Evolutionary conservation across 2,797 vertebrate genomes (phyloP), one percentile per base, ranked within the genome.

Genomic region (Vireo griseus): DNA sequence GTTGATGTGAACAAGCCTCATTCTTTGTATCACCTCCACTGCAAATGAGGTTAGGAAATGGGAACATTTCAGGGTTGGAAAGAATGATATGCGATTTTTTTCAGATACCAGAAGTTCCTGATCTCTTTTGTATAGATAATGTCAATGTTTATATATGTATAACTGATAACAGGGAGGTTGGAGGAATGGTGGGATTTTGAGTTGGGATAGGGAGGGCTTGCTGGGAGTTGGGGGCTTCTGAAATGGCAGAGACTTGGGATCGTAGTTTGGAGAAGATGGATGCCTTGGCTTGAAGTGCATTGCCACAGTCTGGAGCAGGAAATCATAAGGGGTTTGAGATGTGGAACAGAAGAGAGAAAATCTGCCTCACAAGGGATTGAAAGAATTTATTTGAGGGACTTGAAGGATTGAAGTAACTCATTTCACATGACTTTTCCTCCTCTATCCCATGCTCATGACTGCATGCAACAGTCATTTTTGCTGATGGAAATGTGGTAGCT

Each of bases 391-490:
- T 92, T 54, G 48, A 82, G 44, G 20, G 37, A 86, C 57, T 39
- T 54, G 55, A 69, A 66, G 57, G 50, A 77, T 0, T 54, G 68
- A 83, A 88, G 88, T 68, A 91, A 77, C 66, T 88, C 40, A 44
- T 16, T 83, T 95, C 44, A 55, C 54, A 28, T 71, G 79, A 81
- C 79, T 78, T 35, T 39, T 72, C 47, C 55, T 87, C 31, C 47
- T 29, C 68, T 28, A 58, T 72, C 58, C 66, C 10, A 0, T 75
- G 93, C 73, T 68, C 76, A 44, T 86, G 90, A 90, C 73, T 72
- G 39, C 54, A 54, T 51, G 69, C 98, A 98, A 98, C 67, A 91
- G 69, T 78, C 73, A 78, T 83, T 92, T 91, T 68, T 95, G 82
- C 85, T 94, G 88, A 91, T 61, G 87, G 85, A 95, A 94, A 94